These are phyloP conservation scores for Paradoxurus hermaphroditus DNA, from an alignment of 2,113 vertebrate genomes.

Conservation along the genomic window DNA sequence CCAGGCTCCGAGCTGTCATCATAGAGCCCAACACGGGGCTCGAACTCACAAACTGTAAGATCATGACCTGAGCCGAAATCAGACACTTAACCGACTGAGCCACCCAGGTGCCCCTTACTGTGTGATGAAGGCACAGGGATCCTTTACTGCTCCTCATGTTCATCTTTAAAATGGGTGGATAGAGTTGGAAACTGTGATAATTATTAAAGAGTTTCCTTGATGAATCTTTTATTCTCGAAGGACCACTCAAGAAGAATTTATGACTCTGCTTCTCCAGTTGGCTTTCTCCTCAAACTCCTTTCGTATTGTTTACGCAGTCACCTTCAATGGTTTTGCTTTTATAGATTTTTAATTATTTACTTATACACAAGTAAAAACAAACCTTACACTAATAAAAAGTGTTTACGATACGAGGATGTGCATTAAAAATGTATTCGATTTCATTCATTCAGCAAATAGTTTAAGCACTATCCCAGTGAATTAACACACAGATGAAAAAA, in stretches of 20 bases:
- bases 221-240: background rate
- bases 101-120: no score
- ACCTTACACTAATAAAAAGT: background rate
- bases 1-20: no score
- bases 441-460: background rate
- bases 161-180: background rate
- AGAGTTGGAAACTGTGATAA: background rate
- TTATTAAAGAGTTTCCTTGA: background rate
- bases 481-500: background rate
- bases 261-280: background rate
- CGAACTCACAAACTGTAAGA: no score
- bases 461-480: background rate
- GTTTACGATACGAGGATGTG: background rate
- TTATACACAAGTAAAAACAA: slow-evolving; percentile 16
- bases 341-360: background rate
- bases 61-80: no score
- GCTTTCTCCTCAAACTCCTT: background rate
- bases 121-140: background rate
- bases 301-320: background rate
- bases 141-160: background rate
- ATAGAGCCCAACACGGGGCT: no score
- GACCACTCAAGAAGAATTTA: background rate
- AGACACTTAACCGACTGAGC: no score
- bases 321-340: slow-evolving; percentile 35
- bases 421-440: background rate